These are phyloP conservation scores for Crotalus tigris DNA, from an alignment of 2,113 vertebrate species.

Conservation along the genomic window DNA sequence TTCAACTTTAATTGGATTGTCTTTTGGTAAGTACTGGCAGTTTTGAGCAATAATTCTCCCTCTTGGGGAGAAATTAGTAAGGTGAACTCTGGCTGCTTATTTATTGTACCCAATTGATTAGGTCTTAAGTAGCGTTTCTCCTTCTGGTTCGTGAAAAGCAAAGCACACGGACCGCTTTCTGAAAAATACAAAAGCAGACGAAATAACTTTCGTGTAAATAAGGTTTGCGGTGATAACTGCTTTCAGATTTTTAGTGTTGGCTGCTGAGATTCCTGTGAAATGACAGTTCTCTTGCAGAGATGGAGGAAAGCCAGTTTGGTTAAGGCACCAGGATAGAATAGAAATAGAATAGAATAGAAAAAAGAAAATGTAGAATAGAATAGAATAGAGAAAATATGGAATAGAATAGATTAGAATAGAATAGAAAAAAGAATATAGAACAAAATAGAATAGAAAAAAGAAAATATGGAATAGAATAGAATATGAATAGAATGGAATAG, in stretches of 20 bases:
- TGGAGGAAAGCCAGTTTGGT: background rate
- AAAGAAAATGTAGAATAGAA: too few relatives aligned
- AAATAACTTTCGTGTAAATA: background rate
- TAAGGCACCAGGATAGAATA: background rate
- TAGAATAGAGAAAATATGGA: too few relatives aligned
- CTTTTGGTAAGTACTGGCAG: constrained; percentile 9
- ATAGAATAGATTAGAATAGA: too few relatives aligned
- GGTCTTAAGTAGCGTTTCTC: background rate
- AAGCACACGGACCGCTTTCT: background rate
- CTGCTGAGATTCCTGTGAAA: background rate
- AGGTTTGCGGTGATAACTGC: background rate
- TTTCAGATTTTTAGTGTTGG: background rate
- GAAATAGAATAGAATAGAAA: too few relatives aligned
- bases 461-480: too few relatives aligned
- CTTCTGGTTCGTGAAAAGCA: background rate
- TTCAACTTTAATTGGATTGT: background rate
- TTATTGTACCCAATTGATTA: background rate
- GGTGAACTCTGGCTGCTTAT: background rate
- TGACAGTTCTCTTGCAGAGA: background rate
- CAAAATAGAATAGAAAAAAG: too few relatives aligned
- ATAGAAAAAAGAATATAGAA: too few relatives aligned
- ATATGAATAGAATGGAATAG: too few relatives aligned
- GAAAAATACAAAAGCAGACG: background rate
- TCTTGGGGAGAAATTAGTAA: background rate
- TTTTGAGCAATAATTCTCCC: background rate